phyloP scores from a whole-genome alignment of 2,113 vertebrate genomes.

The Stictonetta naevosa region DNA sequence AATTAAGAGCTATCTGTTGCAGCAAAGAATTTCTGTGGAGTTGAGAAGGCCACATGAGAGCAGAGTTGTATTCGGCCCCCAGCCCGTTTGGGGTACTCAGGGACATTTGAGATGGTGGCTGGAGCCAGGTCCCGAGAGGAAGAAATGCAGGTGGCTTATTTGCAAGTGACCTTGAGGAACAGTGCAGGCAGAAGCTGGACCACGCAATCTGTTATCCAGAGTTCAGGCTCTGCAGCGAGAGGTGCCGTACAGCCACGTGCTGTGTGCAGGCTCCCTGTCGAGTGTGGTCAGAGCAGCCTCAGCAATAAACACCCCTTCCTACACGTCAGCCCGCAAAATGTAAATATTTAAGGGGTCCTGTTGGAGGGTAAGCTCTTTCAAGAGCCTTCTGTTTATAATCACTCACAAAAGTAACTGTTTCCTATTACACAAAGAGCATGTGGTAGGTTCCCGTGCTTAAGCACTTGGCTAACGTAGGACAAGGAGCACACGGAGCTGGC shows the following conservation, averaged over 20 bases:
- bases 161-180: neutral
- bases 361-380: slow-evolving; percentile 54
- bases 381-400: slow-evolving; percentile 67
- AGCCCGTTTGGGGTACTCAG: neutral
- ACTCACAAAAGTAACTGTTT: slow-evolving; percentile 56
- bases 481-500: neutral
- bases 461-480: neutral
- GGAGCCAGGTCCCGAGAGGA: neutral
- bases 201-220: neutral
- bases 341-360: slow-evolving; percentile 66
- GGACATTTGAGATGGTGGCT: neutral
- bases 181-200: neutral
- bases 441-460: slow-evolving; percentile 32
- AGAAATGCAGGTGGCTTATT: neutral
- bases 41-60: neutral
- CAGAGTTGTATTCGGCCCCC: neutral
- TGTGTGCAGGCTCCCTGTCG: neutral
- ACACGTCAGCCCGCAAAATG: slow-evolving; percentile 17
- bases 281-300: neutral
- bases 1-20: neutral
- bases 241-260: neutral
- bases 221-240: neutral
- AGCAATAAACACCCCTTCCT: neutral
- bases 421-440: neutral
- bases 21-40: neutral